Base-by-base conservation (phyloP, 2,113 vertebrate species). In the Psilopogon haemacephalus region DNA sequence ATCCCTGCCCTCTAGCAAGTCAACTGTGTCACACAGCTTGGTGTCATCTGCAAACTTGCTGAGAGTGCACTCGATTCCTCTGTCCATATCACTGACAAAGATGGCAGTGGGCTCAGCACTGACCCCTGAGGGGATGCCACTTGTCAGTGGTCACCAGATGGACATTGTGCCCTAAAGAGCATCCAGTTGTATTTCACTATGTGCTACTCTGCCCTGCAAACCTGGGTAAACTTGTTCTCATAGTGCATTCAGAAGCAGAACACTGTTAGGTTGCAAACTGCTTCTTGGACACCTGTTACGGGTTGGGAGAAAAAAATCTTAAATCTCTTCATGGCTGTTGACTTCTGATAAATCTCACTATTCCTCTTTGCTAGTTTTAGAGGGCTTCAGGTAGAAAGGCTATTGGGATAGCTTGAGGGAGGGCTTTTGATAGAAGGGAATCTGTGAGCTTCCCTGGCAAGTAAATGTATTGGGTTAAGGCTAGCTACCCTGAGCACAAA, bases 191-290 rank as follows among this genome's bases (percentile, higher is more conserved):
- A n/a, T n/a, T n/a, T n/a, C n/a, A n/a, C n/a, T n/a, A n/a, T n/a
- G n/a, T n/a, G n/a, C n/a, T n/a, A n/a, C n/a, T n/a, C 28, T 63
- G 33, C 32, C 27, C 46, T 38, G 26, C 15, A 46, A n/a, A 63
- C 67, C 24, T 27, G 46, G 8, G 32, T 42, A 42, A 67, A 67
- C 18, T 84, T 87, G 7, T 52, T 87, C 52, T 70, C 40, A 46
- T 15, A 59, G 24, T 1, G 0, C 24, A 59, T 83, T 86, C 58
- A 89, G 68, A 52, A 88, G n/a, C 17, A 68, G 52, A 62, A 60
- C 0, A 0, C 17, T 77, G 15, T 35, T 65, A 5, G 14, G 6
- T 26, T 68, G 32, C 42, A 59, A 86, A 60, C 26, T 40, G 8
- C 9, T n/a, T n/a, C n/a, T n/a, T n/a, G n/a, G n/a, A 23, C 4